Conservation (phyloP, 1,140 invertebrate genomes). For the Drosophila mauritiana region DNA sequence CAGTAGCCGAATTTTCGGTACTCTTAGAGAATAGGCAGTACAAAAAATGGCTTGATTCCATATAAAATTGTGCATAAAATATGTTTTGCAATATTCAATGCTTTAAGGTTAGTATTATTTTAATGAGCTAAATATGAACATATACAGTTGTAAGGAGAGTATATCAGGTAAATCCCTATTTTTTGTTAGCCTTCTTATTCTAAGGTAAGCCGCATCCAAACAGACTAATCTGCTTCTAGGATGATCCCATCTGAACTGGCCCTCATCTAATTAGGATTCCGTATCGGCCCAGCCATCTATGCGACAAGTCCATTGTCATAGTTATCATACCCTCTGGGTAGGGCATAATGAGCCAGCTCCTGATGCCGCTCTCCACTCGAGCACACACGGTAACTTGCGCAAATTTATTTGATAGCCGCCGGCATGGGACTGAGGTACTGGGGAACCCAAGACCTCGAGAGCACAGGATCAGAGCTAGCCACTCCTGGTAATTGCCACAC, state of each 20-base stretch:
- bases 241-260: constrained; percentile 8
- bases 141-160: too few species aligned
- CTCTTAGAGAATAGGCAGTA: constrained; percentile 9
- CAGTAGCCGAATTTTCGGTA: constrained; percentile 19
- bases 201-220: background rate
- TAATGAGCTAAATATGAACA: too few species aligned
- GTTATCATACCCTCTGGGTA: constrained; percentile 50
- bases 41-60: background rate
- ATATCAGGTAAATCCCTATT: background rate
- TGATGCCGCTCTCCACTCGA: constrained; percentile 36
- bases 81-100: too few species aligned
- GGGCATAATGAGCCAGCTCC: constrained; percentile 58
- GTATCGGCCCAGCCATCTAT: constrained; percentile 1
- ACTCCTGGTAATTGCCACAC: constrained; percentile 72
- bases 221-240: background rate
- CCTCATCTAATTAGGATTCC: constrained; percentile 30
- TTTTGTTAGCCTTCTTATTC: background rate
- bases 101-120: too few species aligned
- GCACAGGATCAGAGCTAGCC: constrained; percentile 51
- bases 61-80: background rate
- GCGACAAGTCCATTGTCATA: constrained; percentile 19
- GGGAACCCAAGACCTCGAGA: background rate
- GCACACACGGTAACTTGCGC: constrained; percentile 54
- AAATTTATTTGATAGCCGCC: constrained; percentile 61
- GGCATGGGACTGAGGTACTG: constrained; percentile 16